phyloP scores from a whole-genome alignment of 2,888 invertebrate species.

The Archips crataeganus region DNA sequence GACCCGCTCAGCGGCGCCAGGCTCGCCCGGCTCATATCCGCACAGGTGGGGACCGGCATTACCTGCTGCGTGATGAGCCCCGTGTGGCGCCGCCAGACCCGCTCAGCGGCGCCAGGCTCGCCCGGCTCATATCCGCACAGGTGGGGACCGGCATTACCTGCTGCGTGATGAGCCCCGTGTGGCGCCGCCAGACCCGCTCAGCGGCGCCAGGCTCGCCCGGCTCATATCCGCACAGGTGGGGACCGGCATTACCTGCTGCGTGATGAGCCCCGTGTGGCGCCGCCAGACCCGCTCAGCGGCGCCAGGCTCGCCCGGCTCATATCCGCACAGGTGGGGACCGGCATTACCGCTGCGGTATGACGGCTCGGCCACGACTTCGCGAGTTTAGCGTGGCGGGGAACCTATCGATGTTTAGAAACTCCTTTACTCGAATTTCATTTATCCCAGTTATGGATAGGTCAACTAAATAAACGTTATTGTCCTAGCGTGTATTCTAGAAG shows the following conservation, averaged over 20 bases:
- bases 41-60: neutral
- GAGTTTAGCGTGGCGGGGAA: no score
- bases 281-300: slow-evolving; percentile 89
- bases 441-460: no score
- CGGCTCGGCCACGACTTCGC: no score
- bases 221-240: neutral
- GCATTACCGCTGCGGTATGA: no score
- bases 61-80: slow-evolving; percentile 73
- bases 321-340: neutral
- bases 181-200: slow-evolving; percentile 90
- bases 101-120: slow-evolving; percentile 77
- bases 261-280: no score
- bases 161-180: slow-evolving; percentile 78
- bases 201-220: slow-evolving; percentile 56
- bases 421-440: no score
- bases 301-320: neutral
- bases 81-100: slow-evolving; percentile 90
- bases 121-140: neutral
- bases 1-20: slow-evolving; percentile 86
- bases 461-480: no score
- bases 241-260: no score
- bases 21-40: neutral
- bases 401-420: no score
- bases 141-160: slow-evolving; percentile 53
- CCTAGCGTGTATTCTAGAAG: no score